These are phyloP conservation scores for Zaprionus ornatus DNA, from an alignment of 1,140 invertebrate genomes.

Conservation along the genomic window DNA sequence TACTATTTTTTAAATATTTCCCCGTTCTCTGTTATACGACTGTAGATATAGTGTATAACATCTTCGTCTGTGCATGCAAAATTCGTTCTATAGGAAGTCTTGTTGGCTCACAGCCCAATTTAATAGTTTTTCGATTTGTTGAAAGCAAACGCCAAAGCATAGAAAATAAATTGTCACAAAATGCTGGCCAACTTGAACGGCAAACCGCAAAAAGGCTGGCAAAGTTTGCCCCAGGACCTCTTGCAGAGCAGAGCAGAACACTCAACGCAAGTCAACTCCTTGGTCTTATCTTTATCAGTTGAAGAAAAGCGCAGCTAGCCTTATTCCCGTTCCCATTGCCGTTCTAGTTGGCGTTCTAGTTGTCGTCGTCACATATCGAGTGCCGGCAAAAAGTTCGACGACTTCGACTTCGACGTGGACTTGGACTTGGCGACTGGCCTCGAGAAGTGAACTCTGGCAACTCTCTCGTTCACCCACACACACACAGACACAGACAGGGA, in stretches of 20 bases:
- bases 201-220: conserved; percentile 29
- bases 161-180: conserved; percentile 82
- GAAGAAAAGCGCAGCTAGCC: conserved; percentile 68
- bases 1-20: background rate
- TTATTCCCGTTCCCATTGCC: conserved; percentile 39
- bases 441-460: conserved; percentile 28
- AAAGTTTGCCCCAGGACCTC: conserved; percentile 60
- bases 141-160: conserved; percentile 77
- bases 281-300: conserved; percentile 80
- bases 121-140: conserved; percentile 82
- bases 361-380: conserved; percentile 65
- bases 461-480: background rate
- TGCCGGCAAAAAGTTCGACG: conserved; percentile 69
- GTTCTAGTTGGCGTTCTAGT: conserved; percentile 29
- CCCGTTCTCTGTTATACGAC: background rate
- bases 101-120: conserved; percentile 75
- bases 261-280: conserved; percentile 67
- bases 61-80: background rate
- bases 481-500: conserved; percentile 1
- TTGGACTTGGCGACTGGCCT: conserved; percentile 30
- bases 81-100: background rate
- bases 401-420: conserved; percentile 41
- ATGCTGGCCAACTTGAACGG: conserved; percentile 63
- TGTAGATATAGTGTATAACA: conserved; percentile 15
- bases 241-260: conserved; percentile 31